These are phyloP conservation scores for Dendrolimus pini DNA, from an alignment of 2,888 invertebrate genomes.

Conservation along the genomic window DNA sequence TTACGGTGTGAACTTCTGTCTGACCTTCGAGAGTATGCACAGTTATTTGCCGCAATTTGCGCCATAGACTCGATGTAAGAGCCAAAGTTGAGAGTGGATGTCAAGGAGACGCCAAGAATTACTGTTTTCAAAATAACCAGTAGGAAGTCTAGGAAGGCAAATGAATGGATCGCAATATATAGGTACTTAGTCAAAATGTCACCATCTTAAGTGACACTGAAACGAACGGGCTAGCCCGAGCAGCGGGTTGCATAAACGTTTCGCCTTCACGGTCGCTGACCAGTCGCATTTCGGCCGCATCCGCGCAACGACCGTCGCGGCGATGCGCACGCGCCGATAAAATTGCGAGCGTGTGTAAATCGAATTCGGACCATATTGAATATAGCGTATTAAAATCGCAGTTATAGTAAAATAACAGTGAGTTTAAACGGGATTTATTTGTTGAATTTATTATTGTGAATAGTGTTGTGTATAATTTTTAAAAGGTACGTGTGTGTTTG, in stretches of 20 bases:
- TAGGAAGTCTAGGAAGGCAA: too few relatives aligned
- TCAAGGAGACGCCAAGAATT: too few relatives aligned
- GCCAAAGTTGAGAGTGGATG: too few relatives aligned
- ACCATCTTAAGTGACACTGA: neutral
- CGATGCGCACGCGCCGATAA: neutral
- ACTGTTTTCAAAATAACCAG: too few relatives aligned
- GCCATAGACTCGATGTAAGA: too few relatives aligned
- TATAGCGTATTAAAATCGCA: neutral
- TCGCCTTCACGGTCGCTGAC: neutral
- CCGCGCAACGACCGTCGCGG: neutral
- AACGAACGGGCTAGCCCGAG: neutral
- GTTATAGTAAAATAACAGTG: neutral
- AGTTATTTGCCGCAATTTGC: too few relatives aligned
- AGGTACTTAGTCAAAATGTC: neutral
- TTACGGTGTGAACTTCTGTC: too few relatives aligned
- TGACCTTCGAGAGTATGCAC: too few relatives aligned
- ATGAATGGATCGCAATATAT: too few relatives aligned
- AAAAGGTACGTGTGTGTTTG: neutral
- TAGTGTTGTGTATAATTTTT: neutral
- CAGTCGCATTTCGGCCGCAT: slow-evolving; percentile 3
- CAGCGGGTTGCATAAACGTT: neutral
- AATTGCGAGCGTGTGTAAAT: neutral
- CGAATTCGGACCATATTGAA: neutral
- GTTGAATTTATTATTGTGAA: neutral
- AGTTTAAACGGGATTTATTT: neutral